Evolutionary conservation across 2,113 vertebrate species (phyloP), one percentile per base, ranked within the genome.

Genomic region (Lynx canadensis): DNA sequence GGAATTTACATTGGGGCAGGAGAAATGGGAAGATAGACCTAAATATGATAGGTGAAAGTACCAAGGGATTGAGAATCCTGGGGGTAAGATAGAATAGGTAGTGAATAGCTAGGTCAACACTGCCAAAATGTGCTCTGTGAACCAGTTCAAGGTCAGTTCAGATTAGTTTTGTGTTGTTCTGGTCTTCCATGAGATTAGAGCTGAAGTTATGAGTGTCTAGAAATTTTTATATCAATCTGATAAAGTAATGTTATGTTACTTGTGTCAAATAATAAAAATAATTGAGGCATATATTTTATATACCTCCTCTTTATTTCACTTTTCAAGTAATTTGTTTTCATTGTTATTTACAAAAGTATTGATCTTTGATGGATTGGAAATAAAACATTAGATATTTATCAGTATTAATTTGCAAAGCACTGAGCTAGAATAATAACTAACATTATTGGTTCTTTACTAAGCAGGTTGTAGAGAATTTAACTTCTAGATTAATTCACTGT

Each of bases 251-350:
- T 81, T 94, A 68, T 96, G 18, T 90, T 11, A 73, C 12, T 82
- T 95, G 55, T 52, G 36, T 86, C 33, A 60, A 78, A 92, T 38
- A 86, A 57, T 79, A 45, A 84, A 74, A 92, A 52, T 81, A 97
- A 65, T 55, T 41, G 55, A 86, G 45, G 23, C 45, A 69, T n/a
- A 45, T 66, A 33, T 85, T 97, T 96, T 89, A 66, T 76, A 68
- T 97, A 7, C 12, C 25, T 48, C 48, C 83, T 25, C 27, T 36
- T 76, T 55, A 68, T 95, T 82, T 89, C 10, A 33, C n/a, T 71
- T 89, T 83, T 80, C 65, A 78, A 15, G 9, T 57, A 45, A 78
- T 91, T 97, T 6, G 48, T 95, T 96, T 87, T 95, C 25, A 38
- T 88, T 87, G 15, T 93, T 93, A 48, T 88, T 84, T 96, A 65